Base-by-base conservation (phyloP, 2,888 invertebrate species). In the Laothoe populi region DNA sequence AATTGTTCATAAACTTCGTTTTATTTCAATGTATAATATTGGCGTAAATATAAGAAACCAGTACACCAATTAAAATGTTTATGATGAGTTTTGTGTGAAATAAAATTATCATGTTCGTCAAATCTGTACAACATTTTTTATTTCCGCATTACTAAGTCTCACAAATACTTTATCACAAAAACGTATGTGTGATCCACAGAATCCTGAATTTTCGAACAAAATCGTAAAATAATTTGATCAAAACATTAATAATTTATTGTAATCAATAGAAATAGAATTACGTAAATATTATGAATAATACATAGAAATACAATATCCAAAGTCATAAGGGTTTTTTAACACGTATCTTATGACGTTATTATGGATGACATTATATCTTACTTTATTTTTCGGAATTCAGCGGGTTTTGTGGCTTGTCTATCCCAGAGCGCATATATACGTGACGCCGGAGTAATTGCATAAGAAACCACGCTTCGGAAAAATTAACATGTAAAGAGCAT, bases 401-500 rank as follows among this genome's bases (percentile, higher is more conserved):
- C 19, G 0, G 21, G 24, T 35, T 44, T 44, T n/a, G 23, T 46
- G 16, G 16, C 7, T 26, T 26, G 49, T 19, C n/a, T n/a, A 49
- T 13, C 31, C 24, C 48, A 4, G 31, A 10, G 31, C 16, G 7
- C 48, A 5, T 24, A 24, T 11, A 24, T 19, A 53, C 46, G 46
- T 21, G 46, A 16, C 46, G 1, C 45, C 10, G 10, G 40, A 13
- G 45, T 23, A 35, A 13, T 11, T 48, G 8, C 26, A 10, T 16
- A 16, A 26, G 0, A 31, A 31, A 31, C 31, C 16, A 31, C 2
- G 19, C 16, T 31, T 53, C 7, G 16, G 21, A 5, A 26, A 53
- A 19, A 31, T 53, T 53, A 35, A 53, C 49, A 53, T 53, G 19
- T 19, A 53, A 53, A 53, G 16, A 19, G 31, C 8, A 53, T 31